Conservation (phyloP, 2,888 invertebrate genomes). For the Stenodera caucasica region DNA sequence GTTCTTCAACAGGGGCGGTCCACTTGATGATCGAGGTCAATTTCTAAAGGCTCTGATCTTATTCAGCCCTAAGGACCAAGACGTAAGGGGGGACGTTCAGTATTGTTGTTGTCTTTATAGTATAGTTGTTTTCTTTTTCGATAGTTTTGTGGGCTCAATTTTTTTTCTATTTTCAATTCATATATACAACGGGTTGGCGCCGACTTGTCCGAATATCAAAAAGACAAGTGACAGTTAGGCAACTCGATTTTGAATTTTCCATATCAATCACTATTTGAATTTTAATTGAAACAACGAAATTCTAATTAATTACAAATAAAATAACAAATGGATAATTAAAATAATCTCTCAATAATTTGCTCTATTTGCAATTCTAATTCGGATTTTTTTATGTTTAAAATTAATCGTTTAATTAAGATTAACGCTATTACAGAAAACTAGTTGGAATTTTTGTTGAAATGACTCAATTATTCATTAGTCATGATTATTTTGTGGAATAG, state of each 20-base stretch:
- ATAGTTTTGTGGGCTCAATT: neutral
- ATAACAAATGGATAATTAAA: no score
- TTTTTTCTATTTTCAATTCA: neutral
- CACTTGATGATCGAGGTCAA: neutral
- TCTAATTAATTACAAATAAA: no score
- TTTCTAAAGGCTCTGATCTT: neutral
- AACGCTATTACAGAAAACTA: neutral
- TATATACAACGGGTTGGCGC: neutral
- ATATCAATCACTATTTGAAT: no score
- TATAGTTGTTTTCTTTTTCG: neutral
- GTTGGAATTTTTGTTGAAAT: neutral
- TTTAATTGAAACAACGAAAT: no score
- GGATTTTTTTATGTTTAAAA: no score
- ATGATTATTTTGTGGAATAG: no score
- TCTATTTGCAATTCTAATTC: no score
- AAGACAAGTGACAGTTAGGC: no score
- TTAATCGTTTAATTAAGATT: no score
- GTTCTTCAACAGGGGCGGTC: constrained; percentile 2
- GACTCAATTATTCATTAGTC: no score
- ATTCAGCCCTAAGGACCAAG: neutral
- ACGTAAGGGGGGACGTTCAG: neutral
- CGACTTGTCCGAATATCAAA: constrained; percentile 3
- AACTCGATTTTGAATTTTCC: no score
- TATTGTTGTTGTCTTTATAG: constrained; percentile 2
- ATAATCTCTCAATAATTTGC: no score